phyloP scores from a whole-genome alignment of 37 sponge, comb jelly and placozoan genomes.

The Cliona cf. orientalis region DNA sequence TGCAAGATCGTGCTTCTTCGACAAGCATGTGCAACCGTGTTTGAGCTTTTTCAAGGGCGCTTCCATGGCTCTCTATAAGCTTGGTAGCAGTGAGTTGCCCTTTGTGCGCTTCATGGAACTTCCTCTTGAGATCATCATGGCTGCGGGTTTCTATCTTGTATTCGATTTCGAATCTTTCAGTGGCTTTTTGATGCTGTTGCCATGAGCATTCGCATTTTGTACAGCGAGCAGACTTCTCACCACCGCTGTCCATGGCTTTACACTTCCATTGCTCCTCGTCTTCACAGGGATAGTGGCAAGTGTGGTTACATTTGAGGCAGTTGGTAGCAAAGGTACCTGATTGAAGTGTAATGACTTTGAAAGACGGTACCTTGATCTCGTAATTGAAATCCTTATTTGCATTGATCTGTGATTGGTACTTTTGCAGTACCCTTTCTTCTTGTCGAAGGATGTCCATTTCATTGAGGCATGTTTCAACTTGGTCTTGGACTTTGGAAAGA shows the following conservation, averaged over 20 bases:
- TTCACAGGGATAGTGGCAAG: slow-evolving; percentile 75
- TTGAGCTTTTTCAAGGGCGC: slow-evolving; percentile 13
- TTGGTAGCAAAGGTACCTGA: slow-evolving; percentile 68
- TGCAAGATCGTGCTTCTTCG: slow-evolving; percentile 3
- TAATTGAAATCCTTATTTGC: slow-evolving; percentile 68
- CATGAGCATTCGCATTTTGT: slow-evolving; percentile 69
- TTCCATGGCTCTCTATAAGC: slow-evolving; percentile 35
- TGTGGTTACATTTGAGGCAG: slow-evolving; percentile 73
- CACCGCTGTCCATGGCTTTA: slow-evolving; percentile 63
- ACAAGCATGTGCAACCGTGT: slow-evolving; percentile 19
- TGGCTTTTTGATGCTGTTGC: slow-evolving; percentile 63
- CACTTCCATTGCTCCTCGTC: slow-evolving; percentile 67
- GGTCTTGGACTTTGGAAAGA: slow-evolving; percentile 46
- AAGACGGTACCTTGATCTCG: slow-evolving; percentile 32
- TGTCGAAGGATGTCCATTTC: slow-evolving; percentile 57
- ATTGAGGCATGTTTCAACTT: slow-evolving; percentile 35
- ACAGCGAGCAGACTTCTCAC: slow-evolving; percentile 24
- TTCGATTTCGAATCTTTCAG: slow-evolving; percentile 58
- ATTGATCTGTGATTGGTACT: slow-evolving; percentile 47
- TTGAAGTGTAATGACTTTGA: slow-evolving; percentile 29
- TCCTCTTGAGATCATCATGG: slow-evolving; percentile 54
- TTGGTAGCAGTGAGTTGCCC: slow-evolving; percentile 27
- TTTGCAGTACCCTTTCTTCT: slow-evolving; percentile 43
- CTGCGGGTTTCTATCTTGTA: slow-evolving; percentile 50
- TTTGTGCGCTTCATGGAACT: slow-evolving; percentile 40